Evolutionary conservation across 2,888 invertebrate species (phyloP).

Genomic region (Cosmorhoe ocellata): DNA sequence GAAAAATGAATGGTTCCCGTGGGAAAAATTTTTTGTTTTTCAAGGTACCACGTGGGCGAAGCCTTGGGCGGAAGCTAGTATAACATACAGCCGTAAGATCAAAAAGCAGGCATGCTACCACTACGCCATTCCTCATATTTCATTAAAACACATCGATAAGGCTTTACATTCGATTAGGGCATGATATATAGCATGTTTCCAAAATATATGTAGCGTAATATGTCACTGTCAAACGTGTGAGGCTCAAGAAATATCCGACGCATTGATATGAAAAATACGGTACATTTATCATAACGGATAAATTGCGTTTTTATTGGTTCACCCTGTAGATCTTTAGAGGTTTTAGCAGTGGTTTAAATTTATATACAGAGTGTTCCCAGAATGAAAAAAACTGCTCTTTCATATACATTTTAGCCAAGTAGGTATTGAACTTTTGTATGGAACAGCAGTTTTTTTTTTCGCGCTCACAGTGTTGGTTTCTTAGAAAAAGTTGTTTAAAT

Average conservation of each 20-base stretch:
- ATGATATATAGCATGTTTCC: conserved; percentile 48
- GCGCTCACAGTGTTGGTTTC: no score
- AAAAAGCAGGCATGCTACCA: no score
- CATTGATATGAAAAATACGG: conserved; percentile 56
- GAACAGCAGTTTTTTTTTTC: no score
- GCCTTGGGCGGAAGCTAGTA: no score
- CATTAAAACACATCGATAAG: conserved; percentile 34
- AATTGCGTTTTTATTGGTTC: conserved; percentile 34
- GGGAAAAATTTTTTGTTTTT: no score
- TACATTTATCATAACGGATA: conserved; percentile 49
- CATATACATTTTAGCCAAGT: no score
- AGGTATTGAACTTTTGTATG: no score
- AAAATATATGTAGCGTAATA: conserved; percentile 52
- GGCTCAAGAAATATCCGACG: conserved; percentile 47
- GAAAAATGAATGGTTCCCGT: no score
- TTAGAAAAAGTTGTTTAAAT: no score
- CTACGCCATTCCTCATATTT: conserved; percentile 10
- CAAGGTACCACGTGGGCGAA: no score
- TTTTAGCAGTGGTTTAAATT: conserved; percentile 1
- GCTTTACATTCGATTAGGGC: conserved; percentile 62
- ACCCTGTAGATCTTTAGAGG: conserved; percentile 26
- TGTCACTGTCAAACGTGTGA: conserved; percentile 52
- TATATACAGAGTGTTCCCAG: neutral
- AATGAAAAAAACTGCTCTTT: no score
- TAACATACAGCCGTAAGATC: no score